These are phyloP conservation scores for Steatocranus sp. DNA, from an alignment of 2,797 vertebrate genomes.

Conservation along the genomic window DNA sequence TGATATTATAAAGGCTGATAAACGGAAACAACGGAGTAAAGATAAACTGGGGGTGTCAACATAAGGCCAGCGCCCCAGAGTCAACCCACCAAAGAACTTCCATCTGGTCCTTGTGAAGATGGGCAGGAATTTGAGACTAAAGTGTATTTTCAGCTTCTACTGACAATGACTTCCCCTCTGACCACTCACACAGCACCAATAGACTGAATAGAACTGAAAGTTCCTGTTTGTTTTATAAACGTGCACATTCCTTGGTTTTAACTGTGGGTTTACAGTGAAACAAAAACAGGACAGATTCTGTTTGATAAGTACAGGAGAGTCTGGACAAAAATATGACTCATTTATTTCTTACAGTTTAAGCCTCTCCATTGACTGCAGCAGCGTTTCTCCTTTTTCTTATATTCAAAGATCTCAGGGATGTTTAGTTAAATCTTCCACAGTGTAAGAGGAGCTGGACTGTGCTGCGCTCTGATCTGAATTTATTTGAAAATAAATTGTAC, in stretches of 20 bases:
- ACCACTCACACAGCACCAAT: neutral
- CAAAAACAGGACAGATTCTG: neutral
- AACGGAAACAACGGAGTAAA: neutral
- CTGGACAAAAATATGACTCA: rapidly evolving
- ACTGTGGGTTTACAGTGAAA: neutral
- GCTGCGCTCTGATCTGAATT: rapidly evolving
- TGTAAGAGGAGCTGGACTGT: neutral
- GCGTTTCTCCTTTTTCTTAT: rapidly evolving
- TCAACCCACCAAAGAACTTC: neutral
- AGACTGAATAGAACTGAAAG: neutral
- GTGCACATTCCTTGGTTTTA: rapidly evolving
- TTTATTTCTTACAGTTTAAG: neutral
- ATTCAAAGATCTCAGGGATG: neutral
- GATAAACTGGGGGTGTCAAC: neutral
- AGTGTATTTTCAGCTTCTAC: neutral
- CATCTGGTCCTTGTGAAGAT: neutral
- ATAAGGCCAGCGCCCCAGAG: neutral
- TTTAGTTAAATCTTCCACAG: neutral
- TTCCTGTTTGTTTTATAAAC: neutral
- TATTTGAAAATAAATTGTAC: rapidly evolving
- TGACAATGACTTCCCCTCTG: neutral
- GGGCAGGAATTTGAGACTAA: neutral
- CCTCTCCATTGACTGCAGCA: neutral
- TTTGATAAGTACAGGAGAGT: neutral
- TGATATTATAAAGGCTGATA: neutral